Evolutionary conservation across 2,113 vertebrate genomes (phyloP).

Genomic region (Peromyscus polionotus): DNA sequence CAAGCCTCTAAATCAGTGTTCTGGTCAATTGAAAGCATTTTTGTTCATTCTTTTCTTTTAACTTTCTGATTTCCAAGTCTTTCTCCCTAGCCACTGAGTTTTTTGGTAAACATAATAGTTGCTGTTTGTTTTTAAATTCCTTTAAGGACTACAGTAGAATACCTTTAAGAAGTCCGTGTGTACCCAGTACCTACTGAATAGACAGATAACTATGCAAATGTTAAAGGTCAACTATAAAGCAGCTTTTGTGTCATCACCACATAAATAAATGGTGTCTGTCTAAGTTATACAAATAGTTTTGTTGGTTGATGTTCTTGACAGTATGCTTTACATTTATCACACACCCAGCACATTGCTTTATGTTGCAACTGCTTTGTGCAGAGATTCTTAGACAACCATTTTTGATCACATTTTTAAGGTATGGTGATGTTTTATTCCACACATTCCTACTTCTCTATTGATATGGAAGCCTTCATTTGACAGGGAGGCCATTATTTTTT

Average conservation of each 20-base stretch:
- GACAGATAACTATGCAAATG: neutral
- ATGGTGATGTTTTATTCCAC: neutral
- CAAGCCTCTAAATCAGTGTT: constrained; percentile 25
- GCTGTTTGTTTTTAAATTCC: neutral
- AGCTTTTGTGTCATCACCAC: neutral
- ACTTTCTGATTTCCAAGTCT: neutral
- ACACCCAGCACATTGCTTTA: neutral
- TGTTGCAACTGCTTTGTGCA: constrained; percentile 21
- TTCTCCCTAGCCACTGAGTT: neutral
- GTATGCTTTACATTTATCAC: neutral
- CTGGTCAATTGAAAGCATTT: neutral
- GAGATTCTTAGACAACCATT: neutral
- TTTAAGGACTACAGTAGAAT: neutral
- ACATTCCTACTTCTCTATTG: neutral
- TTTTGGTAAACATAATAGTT: neutral
- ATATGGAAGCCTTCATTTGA: constrained; percentile 19
- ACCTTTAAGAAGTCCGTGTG: neutral
- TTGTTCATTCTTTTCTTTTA: constrained; percentile 21
- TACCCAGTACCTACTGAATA: neutral
- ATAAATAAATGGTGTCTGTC: neutral
- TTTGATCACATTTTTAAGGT: constrained; percentile 45
- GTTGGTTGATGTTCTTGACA: neutral
- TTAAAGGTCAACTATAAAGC: constrained; percentile 17
- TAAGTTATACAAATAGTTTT: constrained; percentile 5
- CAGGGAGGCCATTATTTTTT: constrained; percentile 31